Percentiles rank a stretch among this genome's conserved stretches.
phyloP scores from a whole-genome alignment of 2,113 vertebrate genomes.

The Anhinga rufa region DNA sequence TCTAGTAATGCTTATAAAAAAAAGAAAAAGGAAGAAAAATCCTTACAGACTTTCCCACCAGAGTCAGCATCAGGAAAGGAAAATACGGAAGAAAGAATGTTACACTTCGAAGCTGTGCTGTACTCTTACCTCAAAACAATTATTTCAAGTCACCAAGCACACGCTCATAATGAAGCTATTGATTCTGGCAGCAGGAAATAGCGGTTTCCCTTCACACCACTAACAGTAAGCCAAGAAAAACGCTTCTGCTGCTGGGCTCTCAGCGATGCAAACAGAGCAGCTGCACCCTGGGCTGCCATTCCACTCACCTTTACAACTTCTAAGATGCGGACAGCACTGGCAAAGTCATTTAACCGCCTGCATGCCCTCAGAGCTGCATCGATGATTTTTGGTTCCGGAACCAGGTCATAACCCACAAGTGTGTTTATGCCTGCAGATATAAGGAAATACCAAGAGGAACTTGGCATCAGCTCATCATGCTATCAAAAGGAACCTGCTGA shows the following conservation, averaged over 20 bases:
- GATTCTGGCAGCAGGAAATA: not conserved
- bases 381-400: slow-evolving; percentile 96
- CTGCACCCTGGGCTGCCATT: not conserved
- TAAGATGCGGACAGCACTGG: slow-evolving; percentile 92
- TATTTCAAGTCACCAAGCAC: not conserved
- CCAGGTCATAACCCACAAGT: slow-evolving; percentile 91
- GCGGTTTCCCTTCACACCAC: not conserved
- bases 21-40: not conserved
- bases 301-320: slow-evolving; percentile 91
- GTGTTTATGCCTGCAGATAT: slow-evolving; percentile 89
- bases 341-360: slow-evolving; percentile 91
- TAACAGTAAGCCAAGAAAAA: not conserved
- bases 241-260: not conserved
- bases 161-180: accelerated
- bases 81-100: not conserved
- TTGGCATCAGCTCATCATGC: not conserved
- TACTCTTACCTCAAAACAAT: not conserved
- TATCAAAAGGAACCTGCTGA: not conserved
- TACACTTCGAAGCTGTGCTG: not conserved
- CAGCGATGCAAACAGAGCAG: not conserved
- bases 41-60: not conserved
- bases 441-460: not conserved
- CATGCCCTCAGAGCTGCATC: slow-evolving; percentile 94
- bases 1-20: not conserved
- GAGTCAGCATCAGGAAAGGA: not conserved